Percentiles rank a stretch among this genome's conserved stretches.
Conservation (phyloP, 2,888 invertebrate genomes). For the Drosophila anceps region DNA sequence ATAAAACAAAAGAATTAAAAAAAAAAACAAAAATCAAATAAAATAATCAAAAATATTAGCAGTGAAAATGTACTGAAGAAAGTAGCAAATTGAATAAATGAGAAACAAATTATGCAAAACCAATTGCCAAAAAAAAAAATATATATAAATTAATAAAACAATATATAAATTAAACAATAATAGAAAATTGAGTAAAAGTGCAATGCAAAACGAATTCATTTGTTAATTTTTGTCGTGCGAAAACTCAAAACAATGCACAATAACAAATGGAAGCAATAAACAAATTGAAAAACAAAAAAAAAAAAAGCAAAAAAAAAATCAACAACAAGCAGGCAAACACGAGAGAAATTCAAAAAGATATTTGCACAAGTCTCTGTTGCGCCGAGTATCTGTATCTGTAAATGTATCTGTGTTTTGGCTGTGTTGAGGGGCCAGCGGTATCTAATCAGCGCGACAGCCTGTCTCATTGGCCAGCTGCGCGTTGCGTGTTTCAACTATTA, state of each 20-base stretch:
- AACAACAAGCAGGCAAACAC: slow-evolving; percentile 30
- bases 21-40: slow-evolving; percentile 9
- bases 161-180: slow-evolving; percentile 16
- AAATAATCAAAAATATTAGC: slow-evolving; percentile 18
- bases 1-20: slow-evolving; percentile 9
- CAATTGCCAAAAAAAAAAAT: slow-evolving; percentile 28
- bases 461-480: slow-evolving; percentile 66
- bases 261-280: slow-evolving; percentile 50
- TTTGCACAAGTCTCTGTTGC: slow-evolving; percentile 31
- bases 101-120: slow-evolving; percentile 41
- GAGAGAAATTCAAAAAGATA: slow-evolving; percentile 44
- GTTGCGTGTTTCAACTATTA: slow-evolving; percentile 55
- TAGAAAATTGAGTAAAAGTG: slow-evolving; percentile 45
- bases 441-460: slow-evolving; percentile 70
- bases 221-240: slow-evolving; percentile 37
- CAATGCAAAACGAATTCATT: slow-evolving; percentile 33
- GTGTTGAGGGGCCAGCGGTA: slow-evolving; percentile 52
- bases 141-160: slow-evolving; percentile 21
- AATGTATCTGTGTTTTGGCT: slow-evolving; percentile 18
- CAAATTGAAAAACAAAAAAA: too few species aligned
- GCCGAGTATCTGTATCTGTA: slow-evolving; percentile 33
- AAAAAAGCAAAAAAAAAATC: slow-evolving; percentile 19
- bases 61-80: slow-evolving; percentile 54
- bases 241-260: slow-evolving; percentile 55
- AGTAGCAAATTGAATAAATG: slow-evolving; percentile 33